Percentiles rank a stretch among this genome's conserved stretches.
Conservation (phyloP, 2,888 invertebrate species). For the Cerceris rybyensis region DNA sequence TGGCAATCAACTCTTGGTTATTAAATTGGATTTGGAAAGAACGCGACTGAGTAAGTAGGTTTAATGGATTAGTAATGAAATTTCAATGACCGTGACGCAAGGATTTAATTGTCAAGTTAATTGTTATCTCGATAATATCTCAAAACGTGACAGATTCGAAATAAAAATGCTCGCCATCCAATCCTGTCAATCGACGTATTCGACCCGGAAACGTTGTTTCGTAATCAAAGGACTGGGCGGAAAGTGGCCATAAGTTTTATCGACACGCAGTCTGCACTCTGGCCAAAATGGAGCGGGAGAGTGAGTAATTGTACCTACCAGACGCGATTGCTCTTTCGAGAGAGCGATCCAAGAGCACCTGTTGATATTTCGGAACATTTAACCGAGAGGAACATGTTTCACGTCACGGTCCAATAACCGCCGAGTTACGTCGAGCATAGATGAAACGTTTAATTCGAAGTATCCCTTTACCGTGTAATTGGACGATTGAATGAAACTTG, state of each 20-base stretch:
- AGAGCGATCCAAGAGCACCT: conserved; percentile 48
- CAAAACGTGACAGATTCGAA: conserved; percentile 24
- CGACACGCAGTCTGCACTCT: conserved; percentile 26
- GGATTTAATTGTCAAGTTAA: not conserved
- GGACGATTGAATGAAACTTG: not conserved
- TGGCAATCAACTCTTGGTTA: too few relatives aligned
- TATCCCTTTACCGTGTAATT: not conserved
- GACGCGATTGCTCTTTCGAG: conserved; percentile 34
- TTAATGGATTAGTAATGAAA: not conserved
- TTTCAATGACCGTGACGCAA: not conserved
- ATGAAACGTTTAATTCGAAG: not conserved
- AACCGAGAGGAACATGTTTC: conserved; percentile 30
- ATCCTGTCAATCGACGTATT: conserved; percentile 12
- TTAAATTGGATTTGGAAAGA: too few relatives aligned
- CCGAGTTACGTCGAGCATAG: not conserved
- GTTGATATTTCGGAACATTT: conserved; percentile 35
- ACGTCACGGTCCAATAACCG: conserved; percentile 39
- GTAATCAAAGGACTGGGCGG: conserved; percentile 31
- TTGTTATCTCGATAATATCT: conserved; percentile 18
- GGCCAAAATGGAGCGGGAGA: conserved; percentile 46
- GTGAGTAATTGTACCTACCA: conserved; percentile 47
- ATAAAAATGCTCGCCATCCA: conserved; percentile 28
- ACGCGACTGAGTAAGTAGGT: too few relatives aligned
- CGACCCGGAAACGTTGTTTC: conserved; percentile 41
- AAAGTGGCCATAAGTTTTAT: conserved; percentile 44